These are phyloP conservation scores for Coelinius sp. DNA, from an alignment of 2,888 invertebrate genomes.

Conservation along the genomic window DNA sequence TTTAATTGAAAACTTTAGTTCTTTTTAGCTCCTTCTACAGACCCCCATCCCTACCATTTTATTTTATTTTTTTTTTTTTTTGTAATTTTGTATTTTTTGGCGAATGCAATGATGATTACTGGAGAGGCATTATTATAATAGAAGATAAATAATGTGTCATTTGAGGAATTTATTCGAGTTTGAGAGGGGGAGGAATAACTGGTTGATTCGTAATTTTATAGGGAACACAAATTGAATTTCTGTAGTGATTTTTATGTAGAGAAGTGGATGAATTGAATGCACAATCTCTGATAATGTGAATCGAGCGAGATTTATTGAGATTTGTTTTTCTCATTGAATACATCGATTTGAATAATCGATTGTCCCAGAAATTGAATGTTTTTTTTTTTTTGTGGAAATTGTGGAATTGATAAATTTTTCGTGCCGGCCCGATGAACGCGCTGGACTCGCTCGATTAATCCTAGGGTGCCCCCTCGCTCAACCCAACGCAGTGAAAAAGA, in stretches of 20 bases:
- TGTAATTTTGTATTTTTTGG: constrained; percentile 24
- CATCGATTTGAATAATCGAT: not conserved
- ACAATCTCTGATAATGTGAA: not conserved
- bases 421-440: constrained; percentile 57
- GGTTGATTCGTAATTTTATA: constrained; percentile 9
- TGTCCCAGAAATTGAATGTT: constrained; percentile 9
- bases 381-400: not conserved
- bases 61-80: constrained; percentile 2
- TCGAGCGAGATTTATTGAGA: not conserved
- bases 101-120: not conserved
- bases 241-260: not conserved
- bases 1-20: no score
- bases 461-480: constrained; percentile 27
- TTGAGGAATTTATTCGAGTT: not conserved
- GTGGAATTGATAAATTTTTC: constrained; percentile 39
- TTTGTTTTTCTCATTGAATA: constrained; percentile 4
- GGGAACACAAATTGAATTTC: constrained; percentile 1
- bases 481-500: constrained; percentile 17
- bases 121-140: constrained; percentile 7
- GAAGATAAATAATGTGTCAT: not conserved
- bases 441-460: constrained; percentile 53
- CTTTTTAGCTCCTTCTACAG: not conserved
- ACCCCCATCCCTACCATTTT: no score
- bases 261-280: not conserved
- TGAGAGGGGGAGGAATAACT: not conserved